Base-by-base conservation (phyloP, 92 coral and sea anemone species). In the Porites evermanni region DNA sequence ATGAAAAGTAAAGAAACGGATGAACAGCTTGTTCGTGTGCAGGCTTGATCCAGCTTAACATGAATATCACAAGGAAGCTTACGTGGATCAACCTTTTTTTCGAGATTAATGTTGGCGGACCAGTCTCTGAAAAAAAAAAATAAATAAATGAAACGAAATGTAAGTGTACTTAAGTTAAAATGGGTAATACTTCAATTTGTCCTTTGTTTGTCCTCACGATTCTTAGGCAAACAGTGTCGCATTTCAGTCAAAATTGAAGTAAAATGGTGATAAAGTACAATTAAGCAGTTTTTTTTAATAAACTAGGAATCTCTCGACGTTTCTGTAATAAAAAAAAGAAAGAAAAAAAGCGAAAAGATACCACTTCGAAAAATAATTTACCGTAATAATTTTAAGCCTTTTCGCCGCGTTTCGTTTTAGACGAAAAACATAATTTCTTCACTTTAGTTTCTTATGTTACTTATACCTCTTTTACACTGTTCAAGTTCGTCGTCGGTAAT, bases 1-100 rank as follows among this genome's bases (percentile, higher is more conserved):
- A 67, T 53, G 92, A 72, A 82, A 92, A 96, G 76, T 91, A 96
- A n/a, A 95, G 80, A 61, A 79, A 54, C 12, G 98, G 98, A 80
- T 93, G 94, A n/a, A n/a, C 38, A 20, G 88, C 66, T 63, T 54
- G 73, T 24, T 64, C 53, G 11, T 50, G 73, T 4, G 86, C 19
- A 23, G 4, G 38, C 7, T 6, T 16, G 17, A 50, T 73, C 79
- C 77, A 82, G 20, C 14, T 8, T 23, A 67, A 50, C 18, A 79
- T 17, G 0, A 51, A 3, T n/a, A 79, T 14, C 65, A 67, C 52
- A 5, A 17, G 23, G 53, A 79, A 20, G 32, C 64, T 51, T 23
- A 14, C 1, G 51, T 24, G 4, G 7, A 56, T 51, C 14, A 52
- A 5, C 84, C 67, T 79, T 13, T 11, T 4, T 65, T 64, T 29